phyloP scores from a whole-genome alignment of 2,797 vertebrate species.

The Tadarida brasiliensis region DNA sequence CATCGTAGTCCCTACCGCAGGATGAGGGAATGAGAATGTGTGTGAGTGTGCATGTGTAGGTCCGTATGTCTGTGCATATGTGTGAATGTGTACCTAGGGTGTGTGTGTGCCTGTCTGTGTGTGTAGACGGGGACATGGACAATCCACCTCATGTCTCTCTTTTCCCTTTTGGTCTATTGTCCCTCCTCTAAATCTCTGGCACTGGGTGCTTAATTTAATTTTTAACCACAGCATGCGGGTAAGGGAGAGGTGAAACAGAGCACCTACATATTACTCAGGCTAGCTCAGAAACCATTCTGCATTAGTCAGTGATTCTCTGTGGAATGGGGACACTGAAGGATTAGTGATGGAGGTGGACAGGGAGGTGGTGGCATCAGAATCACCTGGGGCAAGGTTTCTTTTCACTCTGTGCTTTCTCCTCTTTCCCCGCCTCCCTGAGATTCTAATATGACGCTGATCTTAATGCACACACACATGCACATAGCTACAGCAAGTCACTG shows the following conservation, averaged over 20 bases:
- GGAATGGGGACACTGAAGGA: not conserved
- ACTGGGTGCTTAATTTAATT: conserved; percentile 18
- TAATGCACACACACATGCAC: not conserved
- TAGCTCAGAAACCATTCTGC: not conserved
- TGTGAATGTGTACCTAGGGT: not conserved
- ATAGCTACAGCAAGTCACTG: not conserved
- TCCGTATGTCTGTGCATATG: not conserved
- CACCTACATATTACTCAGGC: not conserved
- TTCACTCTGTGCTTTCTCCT: not conserved
- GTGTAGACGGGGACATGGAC: not conserved
- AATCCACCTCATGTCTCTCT: conserved; percentile 1
- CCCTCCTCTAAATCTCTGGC: conserved; percentile 14
- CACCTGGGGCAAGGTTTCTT: not conserved
- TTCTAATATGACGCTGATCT: not conserved
- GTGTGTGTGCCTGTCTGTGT: too few species aligned
- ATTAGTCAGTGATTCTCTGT: not conserved
- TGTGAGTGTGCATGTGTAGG: not conserved
- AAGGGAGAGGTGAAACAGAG: not conserved
- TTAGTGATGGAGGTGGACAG: not conserved
- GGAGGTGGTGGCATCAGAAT: not conserved
- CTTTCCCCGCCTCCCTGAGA: not conserved
- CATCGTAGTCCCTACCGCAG: not conserved
- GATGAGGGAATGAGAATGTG: not conserved
- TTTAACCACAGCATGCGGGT: not conserved
- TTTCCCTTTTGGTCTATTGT: not conserved